Conservation (phyloP, 1,140 invertebrate species). For the Drosophila insularis region DNA sequence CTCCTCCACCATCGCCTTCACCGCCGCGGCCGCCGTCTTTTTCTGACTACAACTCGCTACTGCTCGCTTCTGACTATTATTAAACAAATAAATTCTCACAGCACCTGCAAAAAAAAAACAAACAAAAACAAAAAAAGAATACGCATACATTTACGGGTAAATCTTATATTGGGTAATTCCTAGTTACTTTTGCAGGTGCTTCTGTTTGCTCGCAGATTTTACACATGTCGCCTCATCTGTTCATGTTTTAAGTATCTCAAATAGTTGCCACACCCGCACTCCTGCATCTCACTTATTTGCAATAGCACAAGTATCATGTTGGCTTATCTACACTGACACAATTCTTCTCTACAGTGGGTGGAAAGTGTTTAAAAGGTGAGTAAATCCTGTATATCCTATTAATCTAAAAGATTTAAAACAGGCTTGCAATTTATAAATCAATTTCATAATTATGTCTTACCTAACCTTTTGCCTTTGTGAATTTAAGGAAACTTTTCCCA, state of each 20-base stretch:
- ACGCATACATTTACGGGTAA: constrained; percentile 25
- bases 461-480: too few relatives aligned
- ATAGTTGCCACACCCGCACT: constrained; percentile 36
- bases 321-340: constrained; percentile 49
- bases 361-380: too few relatives aligned
- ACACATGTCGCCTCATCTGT: constrained; percentile 56
- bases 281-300: constrained; percentile 41
- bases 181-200: constrained; percentile 46
- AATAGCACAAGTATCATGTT: constrained; percentile 31
- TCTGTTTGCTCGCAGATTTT: constrained; percentile 25
- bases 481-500: too few relatives aligned
- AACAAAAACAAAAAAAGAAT: constrained; percentile 54
- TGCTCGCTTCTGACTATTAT: constrained; percentile 55
- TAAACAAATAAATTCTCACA: constrained; percentile 65
- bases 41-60: constrained; percentile 16
- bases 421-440: too few relatives aligned
- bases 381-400: too few relatives aligned
- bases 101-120: constrained; percentile 45
- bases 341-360: constrained; percentile 6
- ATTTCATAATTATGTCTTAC: too few relatives aligned
- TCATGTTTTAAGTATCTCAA: constrained; percentile 57
- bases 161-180: constrained; percentile 33
- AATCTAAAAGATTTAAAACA: too few relatives aligned
- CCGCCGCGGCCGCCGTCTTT: neutral
- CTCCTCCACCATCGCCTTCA: too few relatives aligned